Base-by-base conservation (phyloP, 2,113 vertebrate species). In the Chrysemys picta region DNA sequence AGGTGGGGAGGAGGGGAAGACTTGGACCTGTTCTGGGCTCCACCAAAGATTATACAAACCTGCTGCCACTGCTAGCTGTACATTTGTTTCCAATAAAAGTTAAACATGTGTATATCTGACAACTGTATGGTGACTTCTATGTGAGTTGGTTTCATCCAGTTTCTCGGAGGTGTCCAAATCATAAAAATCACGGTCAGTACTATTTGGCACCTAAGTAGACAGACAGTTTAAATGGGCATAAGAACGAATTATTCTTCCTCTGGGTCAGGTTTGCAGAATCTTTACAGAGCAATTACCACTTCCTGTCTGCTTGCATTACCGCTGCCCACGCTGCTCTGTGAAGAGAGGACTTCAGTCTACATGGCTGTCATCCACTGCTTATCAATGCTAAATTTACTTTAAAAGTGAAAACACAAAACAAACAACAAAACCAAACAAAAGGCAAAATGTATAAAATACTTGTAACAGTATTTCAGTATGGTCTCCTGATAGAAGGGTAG, bases 131-230 rank as follows among this genome's bases (percentile, higher is more conserved):
- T 42, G 21, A 35, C n/a, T 38, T 72, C 21, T 72, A 72, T 10
- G 19, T 10, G 10, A 21, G 19, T 45, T 87, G 47, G 16, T 94
- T 94, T 95, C 9, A 1, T 91, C 85, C 53, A 12, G 17, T 12
- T 87, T 94, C 72, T 92, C n/a, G 65, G 92, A 89, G 82, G 49
- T 91, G 82, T 65, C 84, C 86, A 88, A 38, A 86, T 78, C 13
- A 24, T n/a, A 35, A 72, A 90, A 93, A 62, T 87, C 69, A 84
- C 80, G n/a, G 21, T 72, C 38, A 79, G 85, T 31, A 82, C 57
- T 85, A 89, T 92, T 93, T 83, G 50, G 19, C 1, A 1, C 38
- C 83, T 83, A 1, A 79, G 75, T 22, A 72, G 75, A 78, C 38
- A 76, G 69, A n/a, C 19, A 72, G 72, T 78, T 81, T 27, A 50